Base-by-base conservation (phyloP, 2,888 invertebrate species). In the Erynnis tages region DNA sequence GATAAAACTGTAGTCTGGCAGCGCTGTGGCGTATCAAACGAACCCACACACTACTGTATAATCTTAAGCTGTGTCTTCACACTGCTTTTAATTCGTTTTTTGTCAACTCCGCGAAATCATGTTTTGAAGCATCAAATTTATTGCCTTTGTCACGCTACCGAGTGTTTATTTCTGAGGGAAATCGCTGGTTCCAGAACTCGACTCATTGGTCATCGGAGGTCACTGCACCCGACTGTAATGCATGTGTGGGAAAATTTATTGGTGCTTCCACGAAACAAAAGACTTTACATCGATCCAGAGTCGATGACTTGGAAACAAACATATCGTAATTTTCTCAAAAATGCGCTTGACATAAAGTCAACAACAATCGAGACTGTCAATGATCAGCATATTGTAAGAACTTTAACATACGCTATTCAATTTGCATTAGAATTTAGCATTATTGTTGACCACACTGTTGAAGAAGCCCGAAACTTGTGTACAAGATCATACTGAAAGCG, bases 121-220 rank as follows among this genome's bases (percentile, higher is more conserved):
- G 34, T 41, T 41, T 32, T 41, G 17, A 32, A 34, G 11, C 14
- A 32, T 41, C 7, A 38, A 32, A 34, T 49, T 32, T 30, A 30
- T 40, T 30, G 47, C 21, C 7, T 40, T 48, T 38, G 48, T 32
- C 44, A 23, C 5, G 48, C 47, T 30, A 30, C 40, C 32, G 41
- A 19, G 8, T 48, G 17, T 34, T 41, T 16, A 25, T 34, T 23
- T 34, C 16, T 32, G 34, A 25, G 23, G n/a, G 34, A 21, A 45
- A 45, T n/a, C 2, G 14, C 10, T 29, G 17, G 13, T 32, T 21
- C 23, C 32, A 44, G 14, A 13, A n/a, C 17, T n/a, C n/a, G n/a
- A n/a, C n/a, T n/a, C n/a, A 48, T 23, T 19, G 48, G 16, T 25
- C 16, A 8, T 17, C 30, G 10, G 23, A 11, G 40, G 10, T 49